Conservation (phyloP, 2,113 vertebrate genomes). For the Tachysurus fulvidraco region DNA sequence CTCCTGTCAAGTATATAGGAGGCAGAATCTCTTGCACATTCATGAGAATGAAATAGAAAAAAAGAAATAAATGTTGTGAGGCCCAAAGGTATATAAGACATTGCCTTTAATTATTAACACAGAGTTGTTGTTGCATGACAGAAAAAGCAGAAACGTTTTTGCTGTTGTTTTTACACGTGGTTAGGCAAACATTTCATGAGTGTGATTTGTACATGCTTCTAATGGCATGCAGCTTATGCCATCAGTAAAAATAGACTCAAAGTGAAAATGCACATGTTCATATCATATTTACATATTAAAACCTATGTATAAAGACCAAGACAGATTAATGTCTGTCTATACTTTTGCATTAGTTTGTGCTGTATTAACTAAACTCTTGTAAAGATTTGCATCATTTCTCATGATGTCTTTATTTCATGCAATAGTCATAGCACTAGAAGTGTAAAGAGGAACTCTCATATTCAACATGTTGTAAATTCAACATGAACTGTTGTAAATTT, state of each 20-base stretch:
- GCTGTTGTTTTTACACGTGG: not conserved
- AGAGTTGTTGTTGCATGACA: not conserved
- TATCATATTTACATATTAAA: not conserved
- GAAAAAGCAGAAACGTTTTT: not conserved
- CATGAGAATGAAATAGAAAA: not conserved
- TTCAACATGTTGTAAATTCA: not conserved
- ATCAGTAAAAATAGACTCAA: not conserved
- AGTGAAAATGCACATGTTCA: not conserved
- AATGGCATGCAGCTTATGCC: not conserved
- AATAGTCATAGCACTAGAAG: not conserved
- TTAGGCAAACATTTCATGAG: not conserved
- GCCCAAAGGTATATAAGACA: not conserved
- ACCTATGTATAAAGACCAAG: not conserved
- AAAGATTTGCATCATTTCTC: not conserved
- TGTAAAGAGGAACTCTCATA: not conserved
- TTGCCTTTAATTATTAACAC: not conserved
- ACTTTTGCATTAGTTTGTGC: not conserved
- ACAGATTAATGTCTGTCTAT: not conserved
- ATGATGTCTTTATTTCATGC: not conserved
- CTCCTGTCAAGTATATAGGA: not conserved
- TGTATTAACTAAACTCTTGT: not conserved
- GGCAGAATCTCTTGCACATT: not conserved
- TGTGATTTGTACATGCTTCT: not conserved
- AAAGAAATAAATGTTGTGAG: not conserved
- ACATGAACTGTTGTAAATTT: not conserved